Base-by-base conservation (phyloP, 2,797 vertebrate genomes). In the Clarias laeviceps region DNA sequence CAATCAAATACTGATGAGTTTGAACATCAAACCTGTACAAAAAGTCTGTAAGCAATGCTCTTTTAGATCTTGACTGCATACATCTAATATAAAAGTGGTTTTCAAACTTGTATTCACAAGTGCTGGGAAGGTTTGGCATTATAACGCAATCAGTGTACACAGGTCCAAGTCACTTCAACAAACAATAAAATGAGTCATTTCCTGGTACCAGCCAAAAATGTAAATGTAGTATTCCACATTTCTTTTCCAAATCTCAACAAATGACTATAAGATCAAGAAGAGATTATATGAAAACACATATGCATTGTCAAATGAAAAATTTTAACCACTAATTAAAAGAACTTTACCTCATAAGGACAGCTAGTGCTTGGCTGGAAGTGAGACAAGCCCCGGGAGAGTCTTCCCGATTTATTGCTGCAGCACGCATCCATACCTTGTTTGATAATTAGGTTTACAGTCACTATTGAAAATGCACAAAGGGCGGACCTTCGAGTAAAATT, bases 401-500 rank as follows among this genome's bases (percentile, higher is more conserved):
- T 90, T 78, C 94, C 95, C 0, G 92, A 86, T 1, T 93, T 88
- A 0, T 89, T 85, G 79, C 91, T 89, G 2, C 98, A 99, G 91
- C 98, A 99, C 61, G 90, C 93, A 0, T 95, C 93, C 92, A 97
- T 96, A 8, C 98, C 97, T 0, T 93, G 85, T 4, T 94, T 92
- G 2, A 99, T 98, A 34, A 95, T 94, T 73, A 84, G 89, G 86
- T 98, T 93, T 83, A 99, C 92, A 2, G 92, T 91, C 87, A 86
- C 91, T 68, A 99, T 90, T 0, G 97, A 96, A 88, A 98, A 99
- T 80, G 97, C 97, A 0, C 98, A 99, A 76, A 99, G 92, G 0
- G 97, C 97, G 0, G 98, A 99, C 86, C 92, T 90, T 0, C 93
- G 90, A 54, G 74, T 92, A 0, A 94, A 94, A 59, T 85, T 85